phyloP scores from a whole-genome alignment of 2,113 vertebrate genomes.

The Rhinolophus ferrumequinum region DNA sequence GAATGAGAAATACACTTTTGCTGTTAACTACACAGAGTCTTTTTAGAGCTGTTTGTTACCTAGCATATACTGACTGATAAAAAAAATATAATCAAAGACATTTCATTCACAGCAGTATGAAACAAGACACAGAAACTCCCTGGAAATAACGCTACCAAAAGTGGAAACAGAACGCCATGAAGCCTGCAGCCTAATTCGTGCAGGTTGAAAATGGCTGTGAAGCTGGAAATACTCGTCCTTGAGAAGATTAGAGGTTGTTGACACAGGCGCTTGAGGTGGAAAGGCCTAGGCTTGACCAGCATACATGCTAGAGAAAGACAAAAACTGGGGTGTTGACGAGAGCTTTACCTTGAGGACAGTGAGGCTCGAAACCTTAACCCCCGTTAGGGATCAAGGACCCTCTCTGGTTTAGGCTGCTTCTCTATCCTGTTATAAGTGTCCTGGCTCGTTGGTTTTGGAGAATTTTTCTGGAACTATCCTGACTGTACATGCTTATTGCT shows the following conservation, averaged over 20 bases:
- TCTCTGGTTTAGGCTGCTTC: background rate
- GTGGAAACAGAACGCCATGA: background rate
- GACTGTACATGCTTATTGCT: rapidly evolving
- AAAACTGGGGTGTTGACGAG: rapidly evolving
- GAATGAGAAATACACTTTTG: background rate
- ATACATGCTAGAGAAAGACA: rapidly evolving
- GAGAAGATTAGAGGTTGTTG: background rate
- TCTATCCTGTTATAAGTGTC: background rate
- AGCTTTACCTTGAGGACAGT: rapidly evolving
- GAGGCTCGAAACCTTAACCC: rapidly evolving
- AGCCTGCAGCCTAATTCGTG: background rate
- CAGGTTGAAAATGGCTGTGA: background rate
- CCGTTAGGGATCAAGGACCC: background rate
- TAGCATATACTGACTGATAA: background rate
- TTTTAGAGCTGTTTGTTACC: background rate
- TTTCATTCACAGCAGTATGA: too few species aligned
- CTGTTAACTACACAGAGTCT: too few species aligned
- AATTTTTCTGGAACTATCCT: background rate
- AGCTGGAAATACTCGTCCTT: background rate
- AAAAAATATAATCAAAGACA: background rate
- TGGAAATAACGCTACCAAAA: background rate
- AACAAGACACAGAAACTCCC: background rate
- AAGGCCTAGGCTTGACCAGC: background rate
- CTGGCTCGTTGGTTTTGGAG: background rate
- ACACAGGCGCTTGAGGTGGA: rapidly evolving